Evolutionary conservation across 2,797 vertebrate species (phyloP).

Genomic region (Parambassis ranga): DNA sequence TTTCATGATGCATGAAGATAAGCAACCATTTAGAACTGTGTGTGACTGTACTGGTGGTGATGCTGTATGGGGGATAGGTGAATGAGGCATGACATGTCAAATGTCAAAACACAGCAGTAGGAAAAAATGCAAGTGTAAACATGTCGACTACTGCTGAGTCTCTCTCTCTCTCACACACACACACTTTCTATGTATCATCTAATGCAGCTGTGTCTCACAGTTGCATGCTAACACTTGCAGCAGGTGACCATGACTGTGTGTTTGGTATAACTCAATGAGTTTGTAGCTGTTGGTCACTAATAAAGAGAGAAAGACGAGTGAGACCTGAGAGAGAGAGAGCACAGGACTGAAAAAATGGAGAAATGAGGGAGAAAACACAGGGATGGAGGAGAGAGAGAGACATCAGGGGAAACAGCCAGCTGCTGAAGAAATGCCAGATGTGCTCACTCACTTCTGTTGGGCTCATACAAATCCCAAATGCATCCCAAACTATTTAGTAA

Average conservation of each 20-base stretch:
- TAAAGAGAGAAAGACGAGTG: background rate
- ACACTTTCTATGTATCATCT: background rate
- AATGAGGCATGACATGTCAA: too few relatives aligned
- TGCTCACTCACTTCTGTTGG: background rate
- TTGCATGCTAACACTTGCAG: background rate
- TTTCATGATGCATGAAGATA: too few relatives aligned
- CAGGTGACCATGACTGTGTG: background rate
- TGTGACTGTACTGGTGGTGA: background rate
- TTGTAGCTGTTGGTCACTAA: background rate
- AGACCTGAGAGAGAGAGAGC: background rate
- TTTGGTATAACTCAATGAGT: background rate
- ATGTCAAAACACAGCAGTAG: too few relatives aligned
- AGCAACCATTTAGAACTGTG: background rate
- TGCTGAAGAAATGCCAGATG: background rate
- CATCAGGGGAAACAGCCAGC: background rate
- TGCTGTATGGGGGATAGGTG: too few relatives aligned
- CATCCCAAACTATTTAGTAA: too few relatives aligned
- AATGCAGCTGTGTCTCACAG: constrained; percentile 11
- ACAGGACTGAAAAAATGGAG: background rate
- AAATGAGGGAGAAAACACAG: background rate
- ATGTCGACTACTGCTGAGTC: too few relatives aligned
- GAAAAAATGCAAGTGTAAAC: too few relatives aligned
- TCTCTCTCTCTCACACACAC: background rate
- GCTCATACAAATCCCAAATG: background rate
- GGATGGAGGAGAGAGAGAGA: background rate